Evolutionary conservation across 1,140 invertebrate genomes (phyloP).

Genomic region (Pogonomyrmex californicus): DNA sequence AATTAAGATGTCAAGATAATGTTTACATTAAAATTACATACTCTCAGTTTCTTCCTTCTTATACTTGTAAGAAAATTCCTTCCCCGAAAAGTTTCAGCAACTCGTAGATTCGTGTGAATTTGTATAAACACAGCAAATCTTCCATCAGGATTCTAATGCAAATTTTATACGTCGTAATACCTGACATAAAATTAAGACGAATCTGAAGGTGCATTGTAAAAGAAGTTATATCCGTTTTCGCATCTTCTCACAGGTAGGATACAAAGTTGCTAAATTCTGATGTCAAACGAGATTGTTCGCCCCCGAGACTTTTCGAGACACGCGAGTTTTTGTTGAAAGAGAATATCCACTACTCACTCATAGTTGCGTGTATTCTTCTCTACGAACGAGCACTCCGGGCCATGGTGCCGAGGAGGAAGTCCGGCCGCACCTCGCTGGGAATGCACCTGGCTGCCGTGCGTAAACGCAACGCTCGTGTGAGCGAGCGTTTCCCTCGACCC

Average conservation of each 20-base stretch:
- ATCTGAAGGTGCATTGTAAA: neutral
- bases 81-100: neutral
- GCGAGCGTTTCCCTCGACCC: neutral
- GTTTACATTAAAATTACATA: neutral
- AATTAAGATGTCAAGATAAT: neutral
- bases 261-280: neutral
- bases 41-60: neutral
- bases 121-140: too few species aligned
- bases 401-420: conserved; percentile 48
- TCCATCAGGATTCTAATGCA: neutral
- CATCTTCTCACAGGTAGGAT: neutral
- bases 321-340: neutral
- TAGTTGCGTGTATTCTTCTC: conserved; percentile 38
- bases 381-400: conserved; percentile 27
- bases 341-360: conserved; percentile 41
- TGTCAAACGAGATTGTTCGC: neutral
- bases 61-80: neutral
- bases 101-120: neutral
- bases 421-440: conserved; percentile 43
- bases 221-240: neutral
- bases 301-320: neutral
- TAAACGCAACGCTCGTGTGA: neutral
- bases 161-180: neutral
- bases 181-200: neutral
- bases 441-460: conserved; percentile 13